These are phyloP conservation scores for Cephus runcator DNA, from an alignment of 2,888 invertebrate genomes.

Conservation along the genomic window DNA sequence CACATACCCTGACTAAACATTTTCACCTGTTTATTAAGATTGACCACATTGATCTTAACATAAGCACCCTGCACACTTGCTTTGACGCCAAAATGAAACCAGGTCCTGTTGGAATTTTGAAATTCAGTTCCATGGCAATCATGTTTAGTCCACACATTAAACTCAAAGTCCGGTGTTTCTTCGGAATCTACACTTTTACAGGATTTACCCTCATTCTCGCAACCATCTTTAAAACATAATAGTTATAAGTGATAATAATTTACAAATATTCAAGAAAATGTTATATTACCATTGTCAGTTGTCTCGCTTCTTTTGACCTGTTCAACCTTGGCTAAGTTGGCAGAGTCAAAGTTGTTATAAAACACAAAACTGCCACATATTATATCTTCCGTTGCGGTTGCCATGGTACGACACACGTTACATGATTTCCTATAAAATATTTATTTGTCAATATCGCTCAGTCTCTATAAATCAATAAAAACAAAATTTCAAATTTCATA, in stretches of 20 bases:
- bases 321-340: constrained; percentile 87
- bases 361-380: constrained; percentile 82
- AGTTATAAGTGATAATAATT: constrained; percentile 16
- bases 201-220: constrained; percentile 43
- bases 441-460: constrained; percentile 58
- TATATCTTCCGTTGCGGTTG: constrained; percentile 65
- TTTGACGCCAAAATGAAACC: constrained; percentile 91
- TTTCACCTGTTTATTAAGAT: constrained; percentile 89
- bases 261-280: neutral
- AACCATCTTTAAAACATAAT: constrained; percentile 4
- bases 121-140: constrained; percentile 89
- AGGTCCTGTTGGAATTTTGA: constrained; percentile 90
- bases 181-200: constrained; percentile 38
- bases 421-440: constrained; percentile 59
- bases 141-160: constrained; percentile 90
- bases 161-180: constrained; percentile 80
- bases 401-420: constrained; percentile 50
- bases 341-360: constrained; percentile 90
- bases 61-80: constrained; percentile 68
- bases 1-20: constrained; percentile 93
- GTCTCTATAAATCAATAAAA: constrained; percentile 53
- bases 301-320: constrained; percentile 66
- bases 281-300: constrained; percentile 51
- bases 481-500: constrained; percentile 10
- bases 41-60: constrained; percentile 85